Evolutionary conservation across 35 echinoderm and acorn worm genomes (phyloP).

Genomic region (Patiria miniata): DNA sequence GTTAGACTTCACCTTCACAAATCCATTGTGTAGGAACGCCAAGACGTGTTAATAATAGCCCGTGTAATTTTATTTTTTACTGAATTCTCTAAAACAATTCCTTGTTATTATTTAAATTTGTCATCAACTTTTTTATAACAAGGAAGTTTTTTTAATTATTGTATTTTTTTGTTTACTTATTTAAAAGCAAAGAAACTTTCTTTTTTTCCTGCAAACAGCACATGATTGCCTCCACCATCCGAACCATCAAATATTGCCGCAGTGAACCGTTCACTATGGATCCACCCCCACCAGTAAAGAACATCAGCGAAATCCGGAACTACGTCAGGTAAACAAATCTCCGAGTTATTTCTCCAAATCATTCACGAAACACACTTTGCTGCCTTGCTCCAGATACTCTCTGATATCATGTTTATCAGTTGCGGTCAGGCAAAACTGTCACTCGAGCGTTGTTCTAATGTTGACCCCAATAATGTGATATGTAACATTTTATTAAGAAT

Average conservation of each 20-base stretch:
- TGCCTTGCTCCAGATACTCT: not conserved
- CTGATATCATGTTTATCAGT: not conserved
- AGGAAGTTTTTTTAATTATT: too few relatives aligned
- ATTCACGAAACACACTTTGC: not conserved
- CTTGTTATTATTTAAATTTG: too few relatives aligned
- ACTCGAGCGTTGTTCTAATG: not conserved
- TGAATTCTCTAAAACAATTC: too few relatives aligned
- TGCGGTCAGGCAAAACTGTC: not conserved
- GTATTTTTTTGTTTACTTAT: not conserved
- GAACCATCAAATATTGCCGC: conserved; percentile 90
- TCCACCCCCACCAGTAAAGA: conserved; percentile 75
- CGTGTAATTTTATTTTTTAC: too few relatives aligned
- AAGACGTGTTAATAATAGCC: too few relatives aligned
- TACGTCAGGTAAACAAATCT: conserved; percentile 82
- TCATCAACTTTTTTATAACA: too few relatives aligned
- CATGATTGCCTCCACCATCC: conserved; percentile 89
- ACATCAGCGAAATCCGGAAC: conserved; percentile 81
- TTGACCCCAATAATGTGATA: not conserved
- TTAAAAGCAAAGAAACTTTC: not conserved
- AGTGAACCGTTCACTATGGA: conserved; percentile 89
- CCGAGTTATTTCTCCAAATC: not conserved
- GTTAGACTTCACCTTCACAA: too few relatives aligned
- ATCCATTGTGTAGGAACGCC: too few relatives aligned
- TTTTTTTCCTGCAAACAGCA: conserved; percentile 64
- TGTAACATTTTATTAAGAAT: too few relatives aligned